These are phyloP conservation scores for Tragelaphus buxtoni DNA, from an alignment of 2,113 vertebrate genomes.

Conservation along the genomic window DNA sequence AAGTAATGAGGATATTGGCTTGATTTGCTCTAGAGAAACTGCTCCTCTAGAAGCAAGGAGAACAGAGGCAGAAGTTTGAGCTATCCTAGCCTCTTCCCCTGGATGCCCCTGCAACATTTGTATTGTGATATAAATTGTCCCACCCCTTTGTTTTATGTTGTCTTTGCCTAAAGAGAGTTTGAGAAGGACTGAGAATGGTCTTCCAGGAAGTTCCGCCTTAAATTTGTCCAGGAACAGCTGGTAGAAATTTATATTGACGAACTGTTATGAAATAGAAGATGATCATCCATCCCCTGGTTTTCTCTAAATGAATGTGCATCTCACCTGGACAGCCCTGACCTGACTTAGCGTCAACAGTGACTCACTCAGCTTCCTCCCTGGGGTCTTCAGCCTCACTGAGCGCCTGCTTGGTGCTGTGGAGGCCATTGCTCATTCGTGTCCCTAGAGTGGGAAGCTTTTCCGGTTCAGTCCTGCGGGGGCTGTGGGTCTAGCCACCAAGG, in stretches of 20 bases:
- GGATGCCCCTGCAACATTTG: not conserved
- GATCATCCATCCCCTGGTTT: not conserved
- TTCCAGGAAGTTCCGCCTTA: not conserved
- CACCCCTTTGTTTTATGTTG: not conserved
- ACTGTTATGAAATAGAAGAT: not conserved
- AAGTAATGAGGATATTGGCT: not conserved
- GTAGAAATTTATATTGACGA: not conserved
- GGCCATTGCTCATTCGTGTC: no score
- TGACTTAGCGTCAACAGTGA: not conserved
- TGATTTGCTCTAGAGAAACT: not conserved
- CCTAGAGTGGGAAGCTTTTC: not conserved
- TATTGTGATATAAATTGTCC: not conserved
- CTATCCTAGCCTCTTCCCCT: not conserved
- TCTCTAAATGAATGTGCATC: not conserved
- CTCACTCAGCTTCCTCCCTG: not conserved
- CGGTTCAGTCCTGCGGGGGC: not conserved
- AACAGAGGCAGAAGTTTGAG: not conserved
- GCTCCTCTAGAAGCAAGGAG: not conserved
- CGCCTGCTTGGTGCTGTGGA: not conserved
- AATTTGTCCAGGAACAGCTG: not conserved
- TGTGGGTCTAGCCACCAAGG: not conserved
- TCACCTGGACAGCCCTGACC: not conserved
- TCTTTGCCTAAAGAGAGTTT: not conserved
- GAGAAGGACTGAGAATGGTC: not conserved
- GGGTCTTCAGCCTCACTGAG: not conserved